Evolutionary conservation across 2,797 vertebrate species (phyloP).

Genomic region (Lindbergichthys nudifrons): DNA sequence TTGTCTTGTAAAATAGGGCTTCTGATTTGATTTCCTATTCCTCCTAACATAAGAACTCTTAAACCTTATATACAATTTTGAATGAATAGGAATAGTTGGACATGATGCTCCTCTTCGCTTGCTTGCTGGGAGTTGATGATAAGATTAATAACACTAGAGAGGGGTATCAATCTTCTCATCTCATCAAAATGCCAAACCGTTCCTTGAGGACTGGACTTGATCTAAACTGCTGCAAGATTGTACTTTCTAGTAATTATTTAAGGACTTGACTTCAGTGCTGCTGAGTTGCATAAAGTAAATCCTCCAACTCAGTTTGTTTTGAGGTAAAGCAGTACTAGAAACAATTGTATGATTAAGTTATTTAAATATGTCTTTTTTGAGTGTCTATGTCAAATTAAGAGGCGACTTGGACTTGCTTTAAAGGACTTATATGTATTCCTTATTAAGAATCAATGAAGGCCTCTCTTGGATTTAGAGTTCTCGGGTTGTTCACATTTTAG

Average conservation of each 20-base stretch:
- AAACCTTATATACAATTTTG: too few relatives aligned
- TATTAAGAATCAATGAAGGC: neutral
- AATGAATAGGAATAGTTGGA: too few relatives aligned
- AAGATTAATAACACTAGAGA: neutral
- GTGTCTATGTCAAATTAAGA: neutral
- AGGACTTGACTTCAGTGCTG: neutral
- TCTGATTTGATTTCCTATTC: too few relatives aligned
- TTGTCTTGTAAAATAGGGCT: too few relatives aligned
- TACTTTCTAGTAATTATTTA: neutral
- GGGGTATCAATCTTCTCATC: neutral
- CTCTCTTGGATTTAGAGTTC: neutral
- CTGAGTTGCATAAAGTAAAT: neutral
- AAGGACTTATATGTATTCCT: neutral
- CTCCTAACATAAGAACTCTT: too few relatives aligned
- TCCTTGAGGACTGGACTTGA: neutral
- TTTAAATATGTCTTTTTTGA: neutral
- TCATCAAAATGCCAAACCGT: neutral
- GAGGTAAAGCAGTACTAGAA: neutral
- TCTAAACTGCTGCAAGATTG: neutral
- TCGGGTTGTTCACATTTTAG: neutral
- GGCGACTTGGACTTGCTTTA: neutral
- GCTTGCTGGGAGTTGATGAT: too few relatives aligned
- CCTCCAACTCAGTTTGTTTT: neutral
- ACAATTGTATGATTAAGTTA: too few relatives aligned
- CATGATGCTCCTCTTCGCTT: too few relatives aligned